phyloP scores from a whole-genome alignment of 2,113 vertebrate species.

The Saccopteryx leptura region DNA sequence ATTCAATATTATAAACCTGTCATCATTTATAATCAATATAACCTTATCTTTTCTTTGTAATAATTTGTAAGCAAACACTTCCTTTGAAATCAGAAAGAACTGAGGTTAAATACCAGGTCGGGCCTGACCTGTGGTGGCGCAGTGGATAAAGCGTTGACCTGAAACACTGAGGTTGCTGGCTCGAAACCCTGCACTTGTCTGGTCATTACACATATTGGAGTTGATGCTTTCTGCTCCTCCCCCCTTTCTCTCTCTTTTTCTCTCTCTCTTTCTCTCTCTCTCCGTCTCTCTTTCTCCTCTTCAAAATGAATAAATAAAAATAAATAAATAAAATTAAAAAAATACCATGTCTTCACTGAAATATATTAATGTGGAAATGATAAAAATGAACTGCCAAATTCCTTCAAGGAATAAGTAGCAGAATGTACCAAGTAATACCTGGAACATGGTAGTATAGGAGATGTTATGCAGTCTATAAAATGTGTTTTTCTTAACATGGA shows the following conservation, averaged over 20 bases:
- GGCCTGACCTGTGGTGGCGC: no score
- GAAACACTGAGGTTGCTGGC: no score
- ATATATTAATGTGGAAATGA: not conserved
- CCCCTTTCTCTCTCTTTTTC: no score
- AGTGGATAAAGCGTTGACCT: no score
- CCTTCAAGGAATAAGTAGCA: conserved; percentile 6
- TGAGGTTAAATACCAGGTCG: not conserved
- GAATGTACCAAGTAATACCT: not conserved
- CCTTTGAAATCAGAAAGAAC: conserved; percentile 50
- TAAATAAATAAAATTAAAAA: not conserved
- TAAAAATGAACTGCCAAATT: not conserved
- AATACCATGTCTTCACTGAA: not conserved
- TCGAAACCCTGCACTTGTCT: no score
- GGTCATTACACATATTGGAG: no score
- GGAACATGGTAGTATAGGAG: not conserved
- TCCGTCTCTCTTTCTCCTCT: no score
- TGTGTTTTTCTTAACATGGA: not conserved
- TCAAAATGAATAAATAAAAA: no score
- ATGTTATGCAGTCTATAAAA: not conserved
- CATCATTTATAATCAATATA: not conserved
- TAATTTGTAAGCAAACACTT: not conserved
- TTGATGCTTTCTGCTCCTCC: no score
- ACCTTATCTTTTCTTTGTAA: not conserved
- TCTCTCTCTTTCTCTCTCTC: no score
- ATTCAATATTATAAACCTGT: not conserved